These are phyloP conservation scores for Clinocottus analis DNA, from an alignment of 2,113 vertebrate genomes.

Conservation along the genomic window DNA sequence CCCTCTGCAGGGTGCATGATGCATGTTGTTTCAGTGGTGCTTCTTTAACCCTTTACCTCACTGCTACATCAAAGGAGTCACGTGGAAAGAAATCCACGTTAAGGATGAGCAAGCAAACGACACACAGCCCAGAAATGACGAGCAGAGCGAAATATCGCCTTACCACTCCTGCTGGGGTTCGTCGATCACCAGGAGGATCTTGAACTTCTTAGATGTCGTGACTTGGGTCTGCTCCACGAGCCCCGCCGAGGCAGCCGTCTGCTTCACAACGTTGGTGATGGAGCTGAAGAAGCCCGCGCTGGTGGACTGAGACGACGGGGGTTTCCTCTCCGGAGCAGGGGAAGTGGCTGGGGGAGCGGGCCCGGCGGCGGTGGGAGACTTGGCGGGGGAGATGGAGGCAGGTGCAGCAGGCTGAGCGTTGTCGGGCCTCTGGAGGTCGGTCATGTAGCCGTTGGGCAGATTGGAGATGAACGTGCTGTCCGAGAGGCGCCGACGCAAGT, in stretches of 20 bases:
- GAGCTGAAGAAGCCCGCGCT: conserved; percentile 92
- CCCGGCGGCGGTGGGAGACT: conserved; percentile 72
- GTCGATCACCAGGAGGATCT: conserved; percentile 92
- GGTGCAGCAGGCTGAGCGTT: conserved; percentile 76
- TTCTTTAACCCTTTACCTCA: conserved; percentile 32
- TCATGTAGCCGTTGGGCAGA: conserved; percentile 97
- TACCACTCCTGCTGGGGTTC: conserved; percentile 94
- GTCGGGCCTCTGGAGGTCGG: conserved; percentile 90
- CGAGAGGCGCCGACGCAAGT: conserved; percentile 93
- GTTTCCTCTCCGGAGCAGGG: conserved; percentile 78
- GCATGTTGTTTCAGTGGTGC: conserved; percentile 29
- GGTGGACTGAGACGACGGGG: conserved; percentile 72
- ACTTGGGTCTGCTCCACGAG: conserved; percentile 87
- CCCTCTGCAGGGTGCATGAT: conserved; percentile 44
- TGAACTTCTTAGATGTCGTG: conserved; percentile 87
- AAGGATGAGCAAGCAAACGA: conserved; percentile 12
- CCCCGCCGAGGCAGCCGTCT: conserved; percentile 91
- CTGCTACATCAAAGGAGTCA: conserved; percentile 6
- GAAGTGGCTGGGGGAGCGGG: conserved; percentile 76
- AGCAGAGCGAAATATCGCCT: conserved; percentile 58
- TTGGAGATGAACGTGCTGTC: conserved; percentile 98
- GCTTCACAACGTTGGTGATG: conserved; percentile 94
- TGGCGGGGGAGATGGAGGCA: conserved; percentile 70
- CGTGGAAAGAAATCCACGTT: neutral
- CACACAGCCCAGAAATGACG: neutral